phyloP scores from a whole-genome alignment of 1,140 invertebrate species.

The Kradibia gibbosae region DNA sequence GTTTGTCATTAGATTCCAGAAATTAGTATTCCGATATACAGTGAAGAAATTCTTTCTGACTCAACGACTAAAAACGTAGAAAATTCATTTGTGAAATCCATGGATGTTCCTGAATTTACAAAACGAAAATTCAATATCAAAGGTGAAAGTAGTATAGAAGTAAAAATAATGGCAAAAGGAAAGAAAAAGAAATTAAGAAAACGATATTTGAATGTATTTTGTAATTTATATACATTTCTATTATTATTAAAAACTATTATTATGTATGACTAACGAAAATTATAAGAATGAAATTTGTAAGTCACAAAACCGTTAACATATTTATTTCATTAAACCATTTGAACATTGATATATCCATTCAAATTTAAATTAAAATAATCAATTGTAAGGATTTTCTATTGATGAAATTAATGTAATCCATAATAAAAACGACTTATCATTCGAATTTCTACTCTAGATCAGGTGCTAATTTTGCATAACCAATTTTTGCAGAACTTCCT shows the following conservation, averaged over 20 bases:
- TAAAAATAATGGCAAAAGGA: neutral
- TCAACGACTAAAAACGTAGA: neutral
- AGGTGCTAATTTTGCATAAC: conserved; percentile 82
- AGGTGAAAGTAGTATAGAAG: neutral
- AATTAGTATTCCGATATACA: conserved; percentile 65
- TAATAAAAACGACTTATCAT: too few species aligned
- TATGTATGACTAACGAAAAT: neutral
- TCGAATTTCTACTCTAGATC: conserved; percentile 74
- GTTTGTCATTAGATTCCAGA: conserved; percentile 63
- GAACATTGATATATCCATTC: too few species aligned
- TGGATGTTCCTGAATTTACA: conserved; percentile 5
- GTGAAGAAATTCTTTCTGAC: neutral
- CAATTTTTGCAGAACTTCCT: conserved; percentile 82
- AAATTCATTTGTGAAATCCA: neutral
- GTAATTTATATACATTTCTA: neutral
- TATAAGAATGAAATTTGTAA: conserved; percentile 30
- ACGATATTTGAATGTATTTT: conserved; percentile 19
- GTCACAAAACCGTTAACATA: neutral
- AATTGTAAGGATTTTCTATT: too few species aligned
- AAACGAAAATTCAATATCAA: conserved; percentile 12
- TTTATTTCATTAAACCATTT: neutral
- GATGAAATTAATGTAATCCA: too few species aligned
- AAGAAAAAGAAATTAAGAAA: conserved; percentile 50
- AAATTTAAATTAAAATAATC: too few species aligned
- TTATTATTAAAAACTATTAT: conserved; percentile 17